Percentiles rank a stretch among this genome's conserved stretches.
Conservation (phyloP, 23 tunicate species). For the Ciona savignyi region DNA sequence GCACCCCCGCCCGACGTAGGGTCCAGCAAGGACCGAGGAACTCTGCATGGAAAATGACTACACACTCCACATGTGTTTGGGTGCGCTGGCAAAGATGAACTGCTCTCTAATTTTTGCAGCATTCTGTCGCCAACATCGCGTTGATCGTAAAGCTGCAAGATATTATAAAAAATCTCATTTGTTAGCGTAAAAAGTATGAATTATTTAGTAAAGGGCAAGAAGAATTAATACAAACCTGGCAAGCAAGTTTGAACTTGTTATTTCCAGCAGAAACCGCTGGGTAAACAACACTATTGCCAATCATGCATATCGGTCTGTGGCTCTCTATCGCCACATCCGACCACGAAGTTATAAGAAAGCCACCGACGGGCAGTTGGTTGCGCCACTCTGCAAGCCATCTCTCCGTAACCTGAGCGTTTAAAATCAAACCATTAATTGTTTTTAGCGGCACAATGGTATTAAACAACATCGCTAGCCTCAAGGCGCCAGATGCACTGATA, state of each 20-base stretch:
- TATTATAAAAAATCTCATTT: background rate
- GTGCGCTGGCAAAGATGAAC: slow-evolving; percentile 72
- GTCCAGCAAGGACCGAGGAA: slow-evolving; percentile 74
- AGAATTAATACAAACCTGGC: slow-evolving; percentile 53
- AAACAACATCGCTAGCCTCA: too few relatives aligned
- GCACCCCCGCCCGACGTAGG: slow-evolving; percentile 66
- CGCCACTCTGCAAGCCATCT: slow-evolving; percentile 88
- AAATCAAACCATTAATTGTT: background rate
- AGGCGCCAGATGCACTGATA: background rate
- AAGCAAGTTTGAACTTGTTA: slow-evolving; percentile 72
- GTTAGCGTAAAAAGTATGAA: too few relatives aligned
- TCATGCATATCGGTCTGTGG: slow-evolving; percentile 73
- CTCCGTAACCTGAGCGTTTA: slow-evolving; percentile 62
- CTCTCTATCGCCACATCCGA: slow-evolving; percentile 78
- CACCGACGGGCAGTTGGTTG: slow-evolving; percentile 84
- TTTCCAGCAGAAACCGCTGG: slow-evolving; percentile 62
- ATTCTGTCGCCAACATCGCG: slow-evolving; percentile 40
- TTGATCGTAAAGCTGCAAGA: slow-evolving; percentile 49
- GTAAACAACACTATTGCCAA: slow-evolving; percentile 80
- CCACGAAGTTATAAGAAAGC: slow-evolving; percentile 94
- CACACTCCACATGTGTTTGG: slow-evolving; percentile 91
- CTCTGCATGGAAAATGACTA: slow-evolving; percentile 81
- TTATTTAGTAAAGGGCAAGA: background rate
- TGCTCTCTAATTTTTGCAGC: slow-evolving; percentile 57
- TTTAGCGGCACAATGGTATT: background rate